Evolutionary conservation across 2,888 invertebrate species (phyloP).

Genomic region (Dromius quadrimaculatus): DNA sequence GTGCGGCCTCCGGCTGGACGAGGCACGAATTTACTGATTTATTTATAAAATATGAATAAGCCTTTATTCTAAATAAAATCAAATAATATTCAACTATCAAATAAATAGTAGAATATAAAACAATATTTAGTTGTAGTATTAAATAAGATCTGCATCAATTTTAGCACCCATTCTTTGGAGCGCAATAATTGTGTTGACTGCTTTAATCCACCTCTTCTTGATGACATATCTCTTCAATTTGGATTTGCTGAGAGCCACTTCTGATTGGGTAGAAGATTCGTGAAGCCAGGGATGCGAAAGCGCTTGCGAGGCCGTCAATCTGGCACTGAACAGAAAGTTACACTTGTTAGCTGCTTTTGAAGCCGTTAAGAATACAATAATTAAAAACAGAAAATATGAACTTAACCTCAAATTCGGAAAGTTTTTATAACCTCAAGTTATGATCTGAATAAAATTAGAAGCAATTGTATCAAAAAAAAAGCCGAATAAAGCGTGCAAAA

Average conservation of each 20-base stretch:
- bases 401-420: too few relatives aligned
- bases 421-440: background rate
- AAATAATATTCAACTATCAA: too few relatives aligned
- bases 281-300: conserved; percentile 85
- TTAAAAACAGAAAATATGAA: too few relatives aligned
- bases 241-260: conserved; percentile 80
- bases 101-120: too few relatives aligned
- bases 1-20: too few relatives aligned
- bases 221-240: conserved; percentile 90
- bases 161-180: conserved; percentile 88
- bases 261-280: conserved; percentile 74
- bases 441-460: conserved; percentile 1
- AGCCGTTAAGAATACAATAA: too few relatives aligned
- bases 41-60: too few relatives aligned
- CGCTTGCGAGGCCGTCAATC: conserved; percentile 79
- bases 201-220: conserved; percentile 91
- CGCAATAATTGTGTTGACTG: conserved; percentile 88
- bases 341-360: conserved; percentile 40
- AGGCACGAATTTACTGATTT: too few relatives aligned
- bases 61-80: too few relatives aligned
- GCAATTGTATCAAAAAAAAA: background rate
- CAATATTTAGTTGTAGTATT: too few relatives aligned
- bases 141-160: conserved; percentile 71
- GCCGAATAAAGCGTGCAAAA: conserved; percentile 29
- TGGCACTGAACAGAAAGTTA: conserved; percentile 70